These are phyloP conservation scores for Cheilosia vulpina DNA, from an alignment of 2,888 invertebrate genomes.

Conservation along the genomic window DNA sequence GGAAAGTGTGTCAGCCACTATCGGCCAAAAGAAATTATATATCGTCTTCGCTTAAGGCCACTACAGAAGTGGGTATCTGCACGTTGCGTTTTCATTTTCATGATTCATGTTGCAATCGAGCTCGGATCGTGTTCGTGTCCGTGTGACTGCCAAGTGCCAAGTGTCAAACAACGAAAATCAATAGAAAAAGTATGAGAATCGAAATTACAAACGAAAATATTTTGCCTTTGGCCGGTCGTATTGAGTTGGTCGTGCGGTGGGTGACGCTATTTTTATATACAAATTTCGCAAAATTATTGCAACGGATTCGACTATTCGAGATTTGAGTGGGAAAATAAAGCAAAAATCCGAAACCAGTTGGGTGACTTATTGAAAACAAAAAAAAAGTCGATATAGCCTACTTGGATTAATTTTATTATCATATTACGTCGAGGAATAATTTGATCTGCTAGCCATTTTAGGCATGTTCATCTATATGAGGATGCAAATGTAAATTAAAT, in stretches of 20 bases:
- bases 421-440: slow-evolving; percentile 15
- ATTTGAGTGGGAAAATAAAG: slow-evolving; percentile 13
- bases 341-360: slow-evolving; percentile 34
- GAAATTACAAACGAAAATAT: slow-evolving; percentile 23
- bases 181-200: slow-evolving; percentile 27
- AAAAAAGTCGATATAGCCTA: slow-evolving; percentile 25
- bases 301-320: slow-evolving; percentile 1
- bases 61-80: slow-evolving; percentile 8
- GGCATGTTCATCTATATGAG: not conserved
- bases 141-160: too few species aligned
- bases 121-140: slow-evolving; percentile 38
- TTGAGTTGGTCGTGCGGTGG: not conserved
- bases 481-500: not conserved
- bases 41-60: slow-evolving; percentile 35
- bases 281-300: slow-evolving; percentile 50
- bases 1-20: slow-evolving; percentile 66
- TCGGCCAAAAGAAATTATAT: slow-evolving; percentile 60
- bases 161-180: slow-evolving; percentile 27
- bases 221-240: slow-evolving; percentile 31
- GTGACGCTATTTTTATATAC: slow-evolving; percentile 2
- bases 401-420: slow-evolving; percentile 30
- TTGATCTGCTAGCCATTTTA: slow-evolving; percentile 38
- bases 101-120: slow-evolving; percentile 53
- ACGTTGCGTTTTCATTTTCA: slow-evolving; percentile 36
- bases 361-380: slow-evolving; percentile 37